Conservation (phyloP, 2,113 vertebrate species). For the Pseudois nayaur region DNA sequence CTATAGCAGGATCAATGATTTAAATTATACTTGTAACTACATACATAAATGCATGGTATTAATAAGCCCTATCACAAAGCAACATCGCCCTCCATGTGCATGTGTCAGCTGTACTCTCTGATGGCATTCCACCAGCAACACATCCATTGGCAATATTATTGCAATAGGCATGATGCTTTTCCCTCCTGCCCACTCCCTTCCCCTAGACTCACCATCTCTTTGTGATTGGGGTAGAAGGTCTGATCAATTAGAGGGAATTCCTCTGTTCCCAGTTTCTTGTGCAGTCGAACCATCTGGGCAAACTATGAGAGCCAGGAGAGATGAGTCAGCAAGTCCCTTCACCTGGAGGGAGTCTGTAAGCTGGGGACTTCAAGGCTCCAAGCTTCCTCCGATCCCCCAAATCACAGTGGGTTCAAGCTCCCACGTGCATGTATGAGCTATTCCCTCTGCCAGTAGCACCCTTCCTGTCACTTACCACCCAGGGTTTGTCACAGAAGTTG, state of each 20-base stretch:
- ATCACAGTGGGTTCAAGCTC: background rate
- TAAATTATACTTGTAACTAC: background rate
- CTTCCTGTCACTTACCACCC: slow-evolving; percentile 86
- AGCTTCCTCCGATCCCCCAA: background rate
- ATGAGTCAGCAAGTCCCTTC: background rate
- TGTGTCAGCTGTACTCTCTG: background rate
- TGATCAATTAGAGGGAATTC: slow-evolving; percentile 94
- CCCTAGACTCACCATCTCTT: slow-evolving; percentile 89
- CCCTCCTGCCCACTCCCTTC: background rate
- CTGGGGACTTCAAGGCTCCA: background rate
- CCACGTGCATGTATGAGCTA: background rate
- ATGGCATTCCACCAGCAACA: background rate
- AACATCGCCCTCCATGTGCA: background rate
- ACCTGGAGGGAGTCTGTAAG: background rate
- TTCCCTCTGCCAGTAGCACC: background rate
- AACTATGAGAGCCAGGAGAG: slow-evolving; percentile 81
- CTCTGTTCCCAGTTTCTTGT: slow-evolving; percentile 88
- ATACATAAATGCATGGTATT: background rate
- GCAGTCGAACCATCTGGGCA: slow-evolving; percentile 90
- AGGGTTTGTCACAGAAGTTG: slow-evolving; percentile 96
- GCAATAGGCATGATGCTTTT: background rate
- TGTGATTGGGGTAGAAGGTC: slow-evolving; percentile 94
- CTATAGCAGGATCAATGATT: slow-evolving; percentile 1
- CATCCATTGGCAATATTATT: background rate
- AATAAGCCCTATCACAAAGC: background rate